A percentile compares a stretch with the other conserved stretches of the same genome.
Conservation (phyloP, 2,888 invertebrate species). For the Nephrotoma flavescens region DNA sequence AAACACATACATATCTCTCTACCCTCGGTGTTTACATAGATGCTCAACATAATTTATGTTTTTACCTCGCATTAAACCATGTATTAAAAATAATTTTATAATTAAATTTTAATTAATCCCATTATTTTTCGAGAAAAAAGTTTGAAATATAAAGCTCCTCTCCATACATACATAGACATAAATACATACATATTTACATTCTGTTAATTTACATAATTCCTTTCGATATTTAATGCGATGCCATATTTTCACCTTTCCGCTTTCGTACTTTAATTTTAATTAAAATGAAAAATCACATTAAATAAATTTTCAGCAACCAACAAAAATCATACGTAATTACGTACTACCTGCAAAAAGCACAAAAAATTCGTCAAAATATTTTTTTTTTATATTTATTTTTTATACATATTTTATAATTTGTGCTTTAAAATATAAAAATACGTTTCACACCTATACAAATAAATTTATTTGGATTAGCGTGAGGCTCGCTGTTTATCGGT, state of each 20-base stretch:
- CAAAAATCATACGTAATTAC: not conserved
- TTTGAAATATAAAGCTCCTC: not conserved
- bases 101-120: not conserved
- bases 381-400: too few species aligned
- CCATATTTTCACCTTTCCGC: not conserved
- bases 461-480: not conserved
- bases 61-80: not conserved
- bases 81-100: not conserved
- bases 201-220: not conserved
- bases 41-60: not conserved
- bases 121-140: not conserved
- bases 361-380: not conserved
- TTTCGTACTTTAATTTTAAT: not conserved
- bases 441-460: not conserved
- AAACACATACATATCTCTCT: too few species aligned
- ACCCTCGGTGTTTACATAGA: not conserved
- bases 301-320: not conserved
- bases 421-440: not conserved
- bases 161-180: not conserved
- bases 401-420: not conserved
- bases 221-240: not conserved
- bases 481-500: not conserved
- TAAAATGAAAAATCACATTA: not conserved
- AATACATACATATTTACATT: not conserved
- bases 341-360: not conserved